A percentile compares a stretch with the other conserved stretches of the same genome.
phyloP scores from a whole-genome alignment of 2,888 invertebrate genomes.

The Pyrochroa serraticornis region DNA sequence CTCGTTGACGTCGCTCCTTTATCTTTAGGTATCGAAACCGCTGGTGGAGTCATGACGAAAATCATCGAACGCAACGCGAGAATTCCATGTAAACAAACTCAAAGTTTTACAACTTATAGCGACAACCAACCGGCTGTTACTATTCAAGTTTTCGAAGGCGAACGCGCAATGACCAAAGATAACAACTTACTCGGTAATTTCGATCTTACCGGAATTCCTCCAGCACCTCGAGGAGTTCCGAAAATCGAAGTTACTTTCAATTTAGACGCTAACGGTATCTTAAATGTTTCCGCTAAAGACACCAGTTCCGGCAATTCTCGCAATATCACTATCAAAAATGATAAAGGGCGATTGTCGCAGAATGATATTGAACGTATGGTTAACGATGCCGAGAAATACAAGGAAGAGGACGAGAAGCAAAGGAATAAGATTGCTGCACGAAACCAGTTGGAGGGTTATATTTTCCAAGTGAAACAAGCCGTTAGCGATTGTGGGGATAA shows the following conservation, averaged over 20 bases:
- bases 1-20: slow-evolving; percentile 72
- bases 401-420: slow-evolving; percentile 74
- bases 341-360: slow-evolving; percentile 77
- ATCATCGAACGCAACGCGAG: slow-evolving; percentile 64
- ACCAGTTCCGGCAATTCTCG: too few relatives aligned
- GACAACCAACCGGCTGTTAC: slow-evolving; percentile 18
- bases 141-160: slow-evolving; percentile 66
- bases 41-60: slow-evolving; percentile 72
- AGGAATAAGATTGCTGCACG: slow-evolving; percentile 69
- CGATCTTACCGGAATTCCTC: slow-evolving; percentile 68
- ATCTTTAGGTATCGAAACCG: too few relatives aligned
- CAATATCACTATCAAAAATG: slow-evolving; percentile 63
- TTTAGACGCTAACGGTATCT: too few relatives aligned
- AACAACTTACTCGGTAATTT: too few relatives aligned
- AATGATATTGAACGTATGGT: slow-evolving; percentile 80
- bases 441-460: slow-evolving; percentile 74
- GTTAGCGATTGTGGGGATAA: slow-evolving; percentile 67
- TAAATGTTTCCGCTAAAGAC: too few relatives aligned
- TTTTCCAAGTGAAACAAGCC: slow-evolving; percentile 72
- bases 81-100: slow-evolving; percentile 62
- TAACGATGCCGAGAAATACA: slow-evolving; percentile 71
- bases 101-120: slow-evolving; percentile 55
- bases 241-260: slow-evolving; percentile 64
- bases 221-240: slow-evolving; percentile 72
- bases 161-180: too few relatives aligned